Evolutionary conservation across 2,113 vertebrate species (phyloP).

Genomic region (Prunella himalayana): DNA sequence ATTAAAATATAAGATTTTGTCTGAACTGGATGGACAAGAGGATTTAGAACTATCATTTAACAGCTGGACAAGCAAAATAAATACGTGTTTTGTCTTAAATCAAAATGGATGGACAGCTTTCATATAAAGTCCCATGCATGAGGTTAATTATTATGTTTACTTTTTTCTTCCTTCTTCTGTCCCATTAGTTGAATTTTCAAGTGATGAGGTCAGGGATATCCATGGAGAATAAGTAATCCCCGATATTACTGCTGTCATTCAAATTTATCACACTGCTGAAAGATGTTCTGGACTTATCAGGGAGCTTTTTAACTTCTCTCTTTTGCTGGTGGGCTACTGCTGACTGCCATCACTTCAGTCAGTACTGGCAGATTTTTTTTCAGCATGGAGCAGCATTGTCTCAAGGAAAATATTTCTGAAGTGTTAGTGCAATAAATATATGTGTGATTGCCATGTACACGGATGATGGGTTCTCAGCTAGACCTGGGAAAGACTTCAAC

Average conservation of each 20-base stretch:
- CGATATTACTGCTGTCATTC: slow-evolving; percentile 64
- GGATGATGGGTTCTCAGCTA: background rate
- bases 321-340: background rate
- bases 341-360: background rate
- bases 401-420: background rate
- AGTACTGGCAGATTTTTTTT: background rate
- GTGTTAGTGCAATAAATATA: background rate
- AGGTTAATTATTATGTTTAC: slow-evolving; percentile 63
- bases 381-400: background rate
- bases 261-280: slow-evolving; percentile 35
- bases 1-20: slow-evolving; percentile 39
- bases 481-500: background rate
- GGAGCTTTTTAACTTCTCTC: background rate
- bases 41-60: slow-evolving; percentile 62
- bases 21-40: slow-evolving; percentile 48
- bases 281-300: background rate
- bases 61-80: slow-evolving; percentile 79
- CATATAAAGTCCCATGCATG: slow-evolving; percentile 50
- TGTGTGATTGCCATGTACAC: background rate
- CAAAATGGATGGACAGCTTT: slow-evolving; percentile 44
- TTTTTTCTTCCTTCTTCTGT: slow-evolving; percentile 50
- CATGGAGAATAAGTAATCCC: slow-evolving; percentile 44
- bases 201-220: background rate
- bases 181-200: slow-evolving; percentile 59
- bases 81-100: slow-evolving; percentile 45